phyloP scores from a whole-genome alignment of 2,888 invertebrate species.

The Caenorhabditis zanzibari region DNA sequence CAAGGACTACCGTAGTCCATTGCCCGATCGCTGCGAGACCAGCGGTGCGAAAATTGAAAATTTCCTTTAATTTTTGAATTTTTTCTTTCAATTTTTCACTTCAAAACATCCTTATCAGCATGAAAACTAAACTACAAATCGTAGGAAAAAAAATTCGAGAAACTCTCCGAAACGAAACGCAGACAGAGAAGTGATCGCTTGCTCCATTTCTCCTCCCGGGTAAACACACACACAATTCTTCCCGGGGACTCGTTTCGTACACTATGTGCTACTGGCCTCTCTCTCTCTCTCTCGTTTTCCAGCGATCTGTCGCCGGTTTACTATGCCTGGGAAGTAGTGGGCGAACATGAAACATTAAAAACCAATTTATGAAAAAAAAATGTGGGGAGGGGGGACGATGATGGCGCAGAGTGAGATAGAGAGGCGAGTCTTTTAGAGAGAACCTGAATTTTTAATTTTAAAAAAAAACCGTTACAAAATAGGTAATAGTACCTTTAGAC shows the following conservation, averaged over 20 bases:
- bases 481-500: too few species aligned
- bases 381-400: neutral
- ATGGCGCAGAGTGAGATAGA: neutral
- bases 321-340: conserved; percentile 39
- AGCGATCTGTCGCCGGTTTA: conserved; percentile 19
- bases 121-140: conserved; percentile 9
- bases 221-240: conserved; percentile 40
- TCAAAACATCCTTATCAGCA: conserved; percentile 10
- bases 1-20: too few species aligned
- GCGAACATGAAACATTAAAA: conserved; percentile 2
- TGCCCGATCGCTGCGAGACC: too few species aligned
- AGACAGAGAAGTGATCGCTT: conserved; percentile 36
- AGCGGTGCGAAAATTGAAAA: too few species aligned
- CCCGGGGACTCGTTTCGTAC: conserved; percentile 39
- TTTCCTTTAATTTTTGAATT: neutral
- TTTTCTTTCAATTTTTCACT: neutral
- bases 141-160: neutral
- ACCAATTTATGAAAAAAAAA: neutral
- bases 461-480: too few species aligned
- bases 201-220: conserved; percentile 19
- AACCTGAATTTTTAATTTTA: too few species aligned
- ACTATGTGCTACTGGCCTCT: conserved; percentile 8
- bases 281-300: conserved; percentile 11
- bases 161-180: conserved; percentile 8
- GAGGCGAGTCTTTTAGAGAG: neutral